phyloP scores from a whole-genome alignment of 2,113 vertebrate genomes.

The Campylomormyrus numenius region DNA sequence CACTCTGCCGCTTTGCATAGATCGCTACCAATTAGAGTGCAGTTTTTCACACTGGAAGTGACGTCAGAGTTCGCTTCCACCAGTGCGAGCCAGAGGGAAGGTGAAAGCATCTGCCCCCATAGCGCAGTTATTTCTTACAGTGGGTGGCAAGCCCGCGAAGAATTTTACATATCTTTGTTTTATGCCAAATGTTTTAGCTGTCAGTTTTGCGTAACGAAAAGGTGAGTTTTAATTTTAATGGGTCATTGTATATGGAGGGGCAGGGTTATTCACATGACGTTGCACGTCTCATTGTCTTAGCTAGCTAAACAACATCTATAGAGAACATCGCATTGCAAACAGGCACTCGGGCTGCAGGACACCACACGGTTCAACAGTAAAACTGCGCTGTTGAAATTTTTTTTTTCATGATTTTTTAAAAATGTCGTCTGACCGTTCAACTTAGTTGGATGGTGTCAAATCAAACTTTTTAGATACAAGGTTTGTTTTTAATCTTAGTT shows the following conservation, averaged over 20 bases:
- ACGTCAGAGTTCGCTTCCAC: constrained; percentile 26
- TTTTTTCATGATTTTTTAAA: constrained; percentile 1
- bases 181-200: constrained; percentile 8
- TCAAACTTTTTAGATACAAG: neutral
- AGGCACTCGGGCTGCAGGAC: constrained; percentile 22
- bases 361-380: constrained; percentile 19
- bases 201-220: constrained; percentile 4
- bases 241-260: neutral
- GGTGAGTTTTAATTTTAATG: constrained; percentile 23
- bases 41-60: constrained; percentile 32
- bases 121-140: constrained; percentile 27
- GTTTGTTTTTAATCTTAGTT: neutral
- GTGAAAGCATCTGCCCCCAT: constrained; percentile 17
- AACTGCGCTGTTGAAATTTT: constrained; percentile 10
- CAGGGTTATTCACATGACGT: neutral
- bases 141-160: constrained; percentile 22
- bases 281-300: constrained; percentile 18
- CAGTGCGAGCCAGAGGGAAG: constrained; percentile 22
- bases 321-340: constrained; percentile 27
- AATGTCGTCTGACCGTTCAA: neutral
- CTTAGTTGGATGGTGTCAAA: neutral
- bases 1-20: constrained; percentile 13
- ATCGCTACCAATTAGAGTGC: constrained; percentile 33
- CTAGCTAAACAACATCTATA: constrained; percentile 35
- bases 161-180: constrained; percentile 15